Conservation (phyloP, 2,113 vertebrate species). For the Salminus brasiliensis region DNA sequence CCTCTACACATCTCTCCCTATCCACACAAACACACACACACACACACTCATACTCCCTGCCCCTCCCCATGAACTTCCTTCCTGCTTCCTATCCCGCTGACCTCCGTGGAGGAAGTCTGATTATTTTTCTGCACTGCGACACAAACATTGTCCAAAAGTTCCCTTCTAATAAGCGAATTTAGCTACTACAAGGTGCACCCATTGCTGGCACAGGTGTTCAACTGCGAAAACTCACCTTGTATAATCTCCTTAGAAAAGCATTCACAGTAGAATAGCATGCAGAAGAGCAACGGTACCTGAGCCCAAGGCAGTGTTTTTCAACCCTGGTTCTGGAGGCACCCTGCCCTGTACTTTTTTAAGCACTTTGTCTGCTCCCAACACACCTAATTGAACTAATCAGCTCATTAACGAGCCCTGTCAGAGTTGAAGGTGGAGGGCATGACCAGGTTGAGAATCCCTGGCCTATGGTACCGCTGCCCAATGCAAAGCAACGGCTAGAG, state of each 20-base stretch:
- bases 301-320: no score
- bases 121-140: conserved; percentile 50
- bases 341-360: no score
- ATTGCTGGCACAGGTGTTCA: background rate
- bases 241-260: background rate
- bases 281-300: background rate
- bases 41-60: conserved; percentile 13
- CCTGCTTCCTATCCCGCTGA: conserved; percentile 73
- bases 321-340: no score
- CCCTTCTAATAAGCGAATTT: background rate
- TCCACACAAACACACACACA: background rate
- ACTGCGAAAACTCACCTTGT: background rate
- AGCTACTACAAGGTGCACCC: background rate
- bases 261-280: background rate
- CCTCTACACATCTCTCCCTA: background rate
- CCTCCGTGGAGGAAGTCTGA: conserved; percentile 66
- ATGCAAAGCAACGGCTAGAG: no score
- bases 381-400: no score
- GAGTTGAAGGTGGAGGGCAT: no score
- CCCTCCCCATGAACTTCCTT: conserved; percentile 61
- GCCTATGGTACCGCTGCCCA: no score
- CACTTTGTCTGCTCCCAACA: no score
- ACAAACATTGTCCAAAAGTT: background rate
- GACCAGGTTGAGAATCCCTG: no score
- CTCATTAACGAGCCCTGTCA: no score